Evolutionary conservation across 2,113 vertebrate genomes (phyloP).

Genomic region (Phyllostomus hastatus): DNA sequence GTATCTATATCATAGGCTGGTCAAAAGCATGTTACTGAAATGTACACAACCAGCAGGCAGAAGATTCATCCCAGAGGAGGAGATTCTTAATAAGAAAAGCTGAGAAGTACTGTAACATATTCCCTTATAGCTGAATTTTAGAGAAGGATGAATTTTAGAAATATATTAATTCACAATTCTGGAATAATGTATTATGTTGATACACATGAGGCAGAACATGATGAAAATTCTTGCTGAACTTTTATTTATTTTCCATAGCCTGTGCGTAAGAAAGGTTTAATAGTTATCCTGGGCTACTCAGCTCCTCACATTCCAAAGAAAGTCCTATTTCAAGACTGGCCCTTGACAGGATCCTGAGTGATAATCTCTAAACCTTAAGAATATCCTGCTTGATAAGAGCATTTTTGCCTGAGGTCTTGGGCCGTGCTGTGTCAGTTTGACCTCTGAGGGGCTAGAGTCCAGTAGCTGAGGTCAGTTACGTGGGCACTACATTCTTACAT

Average conservation of each 20-base stretch:
- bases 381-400: neutral
- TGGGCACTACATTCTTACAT: neutral
- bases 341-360: neutral
- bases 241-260: neutral
- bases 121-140: neutral
- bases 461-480: neutral
- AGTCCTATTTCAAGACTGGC: neutral
- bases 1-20: neutral
- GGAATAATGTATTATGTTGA: neutral
- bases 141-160: neutral
- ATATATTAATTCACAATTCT: neutral
- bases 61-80: neutral
- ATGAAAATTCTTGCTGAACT: neutral
- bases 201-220: neutral
- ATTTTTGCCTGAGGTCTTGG: neutral
- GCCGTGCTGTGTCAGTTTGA: neutral
- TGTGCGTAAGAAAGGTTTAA: neutral
- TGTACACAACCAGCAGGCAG: neutral
- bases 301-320: neutral
- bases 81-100: neutral
- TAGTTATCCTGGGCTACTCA: neutral
- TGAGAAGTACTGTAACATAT: neutral
- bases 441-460: neutral
- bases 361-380: neutral
- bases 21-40: neutral